Evolutionary conservation across 2,888 invertebrate genomes (phyloP), one percentile per base, ranked within the genome.

Genomic region (Pyrrhosoma nymphula): DNA sequence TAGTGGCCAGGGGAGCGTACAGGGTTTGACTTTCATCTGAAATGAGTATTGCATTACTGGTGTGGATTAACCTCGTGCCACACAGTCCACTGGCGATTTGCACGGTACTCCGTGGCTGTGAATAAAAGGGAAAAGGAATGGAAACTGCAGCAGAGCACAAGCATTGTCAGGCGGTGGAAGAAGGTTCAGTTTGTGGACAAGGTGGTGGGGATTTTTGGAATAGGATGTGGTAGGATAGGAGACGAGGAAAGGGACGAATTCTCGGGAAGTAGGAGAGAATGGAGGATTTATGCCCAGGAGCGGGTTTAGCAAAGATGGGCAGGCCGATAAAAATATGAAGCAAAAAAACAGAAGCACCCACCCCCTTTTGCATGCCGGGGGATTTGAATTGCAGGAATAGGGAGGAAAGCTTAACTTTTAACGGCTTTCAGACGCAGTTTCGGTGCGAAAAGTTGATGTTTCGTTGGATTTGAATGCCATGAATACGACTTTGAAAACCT

Each of bases 401-500:
- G 2, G 69, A 20, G 35, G 30, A 82, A 35, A 82, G 82, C 82
- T 82, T 35, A 82, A 82, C 82, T 82, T 82, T 82, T 82, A 82
- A 82, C 82, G 30, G 82, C 82, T 35, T 82, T 82, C 82, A 18
- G 82, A 82, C 82, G 82, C 82, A 82, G 82, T 82, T 82, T 82
- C 35, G 82, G 82, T 16, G 82, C 26, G 82, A 82, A 82, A 35
- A 82, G 82, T 82, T 82, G 82, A 82, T 82, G 82, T 82, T 35
- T 35, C 82, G 30, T 14, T 35, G 82, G 82, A 82, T 82, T 82
- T 82, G 82, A 82, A 82, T 82, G 82, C 69, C n/a, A 69, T 69
- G 69, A 69, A 69, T 69, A 69, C 82, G 82, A 26, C 35, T 82
- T 82, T 82, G 82, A 82, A 82, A 82, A 82, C 82, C 82, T 82